A percentile compares a stretch with the other conserved stretches of the same genome.
These are phyloP conservation scores for Nyctalus aviator DNA, from an alignment of 2,797 vertebrate species.

Conservation along the genomic window DNA sequence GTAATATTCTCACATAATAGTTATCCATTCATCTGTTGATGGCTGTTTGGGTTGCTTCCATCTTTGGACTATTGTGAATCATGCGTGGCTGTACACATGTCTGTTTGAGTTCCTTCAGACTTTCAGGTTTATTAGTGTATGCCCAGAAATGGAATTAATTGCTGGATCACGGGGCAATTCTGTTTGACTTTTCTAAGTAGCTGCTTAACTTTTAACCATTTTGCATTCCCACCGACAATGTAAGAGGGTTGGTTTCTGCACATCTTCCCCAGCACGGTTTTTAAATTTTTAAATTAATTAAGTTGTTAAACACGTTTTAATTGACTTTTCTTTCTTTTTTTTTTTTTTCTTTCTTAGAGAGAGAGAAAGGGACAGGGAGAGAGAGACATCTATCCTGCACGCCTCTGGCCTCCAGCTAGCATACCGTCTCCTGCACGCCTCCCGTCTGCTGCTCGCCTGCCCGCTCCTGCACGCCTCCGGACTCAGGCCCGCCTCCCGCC, in stretches of 20 bases:
- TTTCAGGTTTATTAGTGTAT: neutral
- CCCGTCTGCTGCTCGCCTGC: no score
- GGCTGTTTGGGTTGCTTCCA: neutral
- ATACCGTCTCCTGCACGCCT: neutral
- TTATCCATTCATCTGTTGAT: neutral
- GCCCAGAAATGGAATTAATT: neutral
- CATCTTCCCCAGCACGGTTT: neutral
- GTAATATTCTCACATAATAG: neutral
- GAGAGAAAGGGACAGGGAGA: neutral
- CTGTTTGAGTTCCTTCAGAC: neutral
- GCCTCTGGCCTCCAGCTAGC: no score
- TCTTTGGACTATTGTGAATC: neutral
- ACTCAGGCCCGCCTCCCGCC: no score
- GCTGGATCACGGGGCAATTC: neutral
- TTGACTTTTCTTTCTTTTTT: neutral
- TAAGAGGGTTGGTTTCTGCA: neutral
- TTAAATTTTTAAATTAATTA: neutral
- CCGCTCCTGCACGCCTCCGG: no score
- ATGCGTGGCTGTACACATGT: neutral
- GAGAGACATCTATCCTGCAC: neutral
- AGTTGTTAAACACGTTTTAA: neutral
- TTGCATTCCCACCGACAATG: neutral
- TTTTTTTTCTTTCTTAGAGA: neutral
- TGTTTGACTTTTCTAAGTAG: neutral
- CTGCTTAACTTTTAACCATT: neutral